Percentiles rank a stretch among this genome's conserved stretches.
Conservation (phyloP, 2,113 vertebrate species). For the Semnopithecus entellus region DNA sequence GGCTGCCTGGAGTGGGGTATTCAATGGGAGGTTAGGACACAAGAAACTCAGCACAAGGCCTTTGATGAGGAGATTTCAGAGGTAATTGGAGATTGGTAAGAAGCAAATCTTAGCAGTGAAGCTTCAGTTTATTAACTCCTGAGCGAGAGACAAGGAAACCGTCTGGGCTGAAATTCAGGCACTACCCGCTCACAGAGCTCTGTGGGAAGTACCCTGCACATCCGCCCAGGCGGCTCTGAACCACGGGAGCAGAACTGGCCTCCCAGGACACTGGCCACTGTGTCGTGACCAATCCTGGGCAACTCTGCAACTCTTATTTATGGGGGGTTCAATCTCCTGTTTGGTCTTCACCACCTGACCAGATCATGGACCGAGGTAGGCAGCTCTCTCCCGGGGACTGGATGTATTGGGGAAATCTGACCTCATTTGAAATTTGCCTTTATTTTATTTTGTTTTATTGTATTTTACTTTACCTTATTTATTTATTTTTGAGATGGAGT, state of each 20-base stretch:
- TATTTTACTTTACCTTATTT: no score
- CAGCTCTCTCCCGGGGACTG: not conserved
- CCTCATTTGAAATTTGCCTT: not conserved
- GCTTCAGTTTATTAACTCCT: not conserved
- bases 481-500: no score
- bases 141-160: not conserved
- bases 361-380: accelerated
- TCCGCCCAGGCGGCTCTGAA: not conserved
- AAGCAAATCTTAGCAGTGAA: not conserved
- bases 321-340: no score
- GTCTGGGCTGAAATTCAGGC: not conserved
- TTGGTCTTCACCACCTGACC: not conserved
- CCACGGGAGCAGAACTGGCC: not conserved
- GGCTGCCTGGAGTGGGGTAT: no score
- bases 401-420: not conserved
- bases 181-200: no score
- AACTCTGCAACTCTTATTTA: accelerated
- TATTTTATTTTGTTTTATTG: no score
- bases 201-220: no score
- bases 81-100: accelerated
- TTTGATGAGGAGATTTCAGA: not conserved
- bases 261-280: not conserved
- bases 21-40: not conserved
- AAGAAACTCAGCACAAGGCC: not conserved
- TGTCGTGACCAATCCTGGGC: not conserved